These are phyloP conservation scores for Amorpha juglandis DNA, from an alignment of 2,888 invertebrate genomes.

Conservation along the genomic window DNA sequence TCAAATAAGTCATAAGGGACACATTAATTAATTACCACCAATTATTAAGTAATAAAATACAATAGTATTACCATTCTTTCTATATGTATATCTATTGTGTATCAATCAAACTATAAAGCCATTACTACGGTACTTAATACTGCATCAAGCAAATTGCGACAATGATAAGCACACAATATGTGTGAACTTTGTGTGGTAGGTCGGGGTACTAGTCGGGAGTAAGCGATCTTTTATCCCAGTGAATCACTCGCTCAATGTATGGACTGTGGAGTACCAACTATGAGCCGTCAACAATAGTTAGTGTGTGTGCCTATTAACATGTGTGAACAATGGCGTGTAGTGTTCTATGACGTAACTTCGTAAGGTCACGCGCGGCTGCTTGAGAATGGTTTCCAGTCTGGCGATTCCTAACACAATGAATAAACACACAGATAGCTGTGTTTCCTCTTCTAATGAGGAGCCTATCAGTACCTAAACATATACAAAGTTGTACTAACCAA, in stretches of 20 bases:
- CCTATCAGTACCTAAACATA: background rate
- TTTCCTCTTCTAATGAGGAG: constrained; percentile 17
- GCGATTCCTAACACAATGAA: constrained; percentile 39
- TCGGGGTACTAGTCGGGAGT: background rate
- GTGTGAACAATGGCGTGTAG: constrained; percentile 40
- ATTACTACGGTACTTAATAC: background rate
- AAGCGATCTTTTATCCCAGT: constrained; percentile 14
- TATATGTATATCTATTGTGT: too few species aligned
- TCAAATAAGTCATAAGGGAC: too few species aligned
- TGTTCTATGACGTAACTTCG: constrained; percentile 45
- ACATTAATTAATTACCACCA: too few species aligned
- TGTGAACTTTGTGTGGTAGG: background rate
- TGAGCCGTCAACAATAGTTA: constrained; percentile 13
- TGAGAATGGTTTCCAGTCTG: constrained; percentile 56
- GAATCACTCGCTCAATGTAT: constrained; percentile 17
- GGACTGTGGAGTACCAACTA: constrained; percentile 13
- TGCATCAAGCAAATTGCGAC: background rate
- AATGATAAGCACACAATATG: background rate
- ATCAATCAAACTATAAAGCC: background rate
- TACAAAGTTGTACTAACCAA: constrained; percentile 3
- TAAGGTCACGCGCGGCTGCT: constrained; percentile 50
- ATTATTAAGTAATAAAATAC: too few species aligned
- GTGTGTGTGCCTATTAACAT: constrained; percentile 37
- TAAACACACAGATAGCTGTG: constrained; percentile 36
- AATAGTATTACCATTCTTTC: too few species aligned